A percentile compares a stretch with the other conserved stretches of the same genome.
Evolutionary conservation across 2,888 invertebrate genomes (phyloP).

Genomic region (Pachydiplax longipennis): DNA sequence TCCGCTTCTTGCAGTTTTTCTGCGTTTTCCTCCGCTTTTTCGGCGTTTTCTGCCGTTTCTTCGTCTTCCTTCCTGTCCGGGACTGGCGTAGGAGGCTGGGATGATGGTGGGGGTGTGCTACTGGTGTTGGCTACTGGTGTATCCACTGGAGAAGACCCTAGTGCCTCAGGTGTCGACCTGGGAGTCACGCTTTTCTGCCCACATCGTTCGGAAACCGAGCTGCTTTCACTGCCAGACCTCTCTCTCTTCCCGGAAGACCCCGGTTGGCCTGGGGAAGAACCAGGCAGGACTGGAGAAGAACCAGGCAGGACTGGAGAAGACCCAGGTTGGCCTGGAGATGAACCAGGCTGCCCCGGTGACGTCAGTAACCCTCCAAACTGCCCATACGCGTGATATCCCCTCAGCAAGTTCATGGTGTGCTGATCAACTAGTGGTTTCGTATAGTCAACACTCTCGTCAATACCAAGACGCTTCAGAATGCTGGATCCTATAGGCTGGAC

Average conservation of each 20-base stretch:
- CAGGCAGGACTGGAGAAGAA: too few species aligned
- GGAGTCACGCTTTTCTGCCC: constrained; percentile 76
- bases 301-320: too few species aligned
- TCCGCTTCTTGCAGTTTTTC: constrained; percentile 70
- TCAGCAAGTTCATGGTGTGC: constrained; percentile 83
- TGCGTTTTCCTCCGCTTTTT: constrained; percentile 56
- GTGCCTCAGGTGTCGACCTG: constrained; percentile 72
- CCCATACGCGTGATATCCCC: constrained; percentile 66
- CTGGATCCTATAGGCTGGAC: constrained; percentile 71
- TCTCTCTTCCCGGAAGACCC: constrained; percentile 64
- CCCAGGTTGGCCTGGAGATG: constrained; percentile 46
- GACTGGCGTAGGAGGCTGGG: background rate
- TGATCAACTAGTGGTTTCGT: constrained; percentile 90
- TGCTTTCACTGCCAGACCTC: constrained; percentile 87
- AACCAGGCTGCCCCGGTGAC: too few species aligned
- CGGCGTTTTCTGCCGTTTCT: background rate
- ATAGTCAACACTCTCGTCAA: constrained; percentile 92
- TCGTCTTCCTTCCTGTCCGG: background rate
- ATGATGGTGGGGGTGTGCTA: background rate
- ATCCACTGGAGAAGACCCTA: constrained; percentile 66
- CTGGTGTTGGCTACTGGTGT: constrained; percentile 59
- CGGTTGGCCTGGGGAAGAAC: constrained; percentile 46
- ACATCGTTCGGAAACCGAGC: constrained; percentile 84
- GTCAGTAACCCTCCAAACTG: background rate
- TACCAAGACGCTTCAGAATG: constrained; percentile 88